Conservation (phyloP, 2,113 vertebrate genomes). For the Larimichthys crocea region DNA sequence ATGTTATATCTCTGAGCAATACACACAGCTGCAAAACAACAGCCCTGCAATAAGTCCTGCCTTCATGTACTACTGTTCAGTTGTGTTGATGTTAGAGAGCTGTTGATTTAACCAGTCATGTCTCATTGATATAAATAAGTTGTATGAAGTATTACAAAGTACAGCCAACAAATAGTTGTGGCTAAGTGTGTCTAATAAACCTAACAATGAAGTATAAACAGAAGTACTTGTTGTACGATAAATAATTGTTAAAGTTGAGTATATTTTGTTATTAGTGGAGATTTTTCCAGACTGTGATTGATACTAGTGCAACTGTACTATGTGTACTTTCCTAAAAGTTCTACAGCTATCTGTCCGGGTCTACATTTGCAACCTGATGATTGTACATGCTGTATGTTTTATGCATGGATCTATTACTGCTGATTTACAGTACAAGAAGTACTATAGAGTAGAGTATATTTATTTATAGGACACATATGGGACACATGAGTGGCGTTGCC, state of each 20-base stretch:
- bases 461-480: conserved; percentile 15
- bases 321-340: background rate
- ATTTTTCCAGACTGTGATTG: background rate
- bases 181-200: background rate
- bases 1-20: background rate
- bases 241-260: background rate
- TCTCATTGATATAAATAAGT: background rate
- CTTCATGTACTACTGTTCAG: background rate
- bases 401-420: background rate
- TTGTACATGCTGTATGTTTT: background rate
- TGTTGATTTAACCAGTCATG: background rate
- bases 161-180: background rate
- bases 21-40: background rate
- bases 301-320: background rate
- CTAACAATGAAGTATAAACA: background rate
- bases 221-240: background rate
- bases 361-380: background rate
- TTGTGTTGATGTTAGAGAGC: background rate
- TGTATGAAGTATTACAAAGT: background rate
- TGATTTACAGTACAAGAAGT: background rate
- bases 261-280: background rate
- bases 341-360: background rate
- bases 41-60: background rate
- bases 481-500: background rate
- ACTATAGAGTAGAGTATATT: background rate